Base-by-base conservation (phyloP, 2,888 invertebrate species). In the Perithous albicinctus region DNA sequence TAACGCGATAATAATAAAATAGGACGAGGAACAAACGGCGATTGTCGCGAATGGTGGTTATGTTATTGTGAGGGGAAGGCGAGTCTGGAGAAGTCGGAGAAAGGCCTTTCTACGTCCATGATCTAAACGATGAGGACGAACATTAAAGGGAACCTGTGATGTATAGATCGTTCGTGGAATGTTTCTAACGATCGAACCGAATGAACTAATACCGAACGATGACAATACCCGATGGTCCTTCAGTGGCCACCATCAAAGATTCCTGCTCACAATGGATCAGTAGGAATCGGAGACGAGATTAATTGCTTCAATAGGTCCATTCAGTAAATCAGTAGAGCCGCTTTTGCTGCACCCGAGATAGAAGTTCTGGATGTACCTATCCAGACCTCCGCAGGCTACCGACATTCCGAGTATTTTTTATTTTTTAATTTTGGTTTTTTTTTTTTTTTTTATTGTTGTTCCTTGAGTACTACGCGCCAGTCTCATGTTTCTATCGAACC, bases 1-100 rank as follows among this genome's bases (percentile, higher is more conserved):
- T 90, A 89, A 89, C 84, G 61, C 66, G 78, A 80, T 84, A 82
- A 85, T 86, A 86, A 86, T 86, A 86, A 26, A 67, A 66, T 59
- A 38, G 72, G 59, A 73, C n/a, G 18, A n/a, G n/a, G n/a, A 64
- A 54, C 46, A 59, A 78, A 32, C 38, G 41, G 69, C 32, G 26
- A 56, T 29, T 29, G 51, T 64, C 46, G 73, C 41, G 76, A 69
- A 26, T 59, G 38, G 29, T 69, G 77, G 78, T 59, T 38, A 38
- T 38, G 15, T 7, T n/a, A 7, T 12, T 23, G 15, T 59, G 15
- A 43, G 26, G 10, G 32, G 12, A 12, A 18, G 6, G 18, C 29
- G 23, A 51, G 23, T n/a, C 26, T 35, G 29, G 8, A 38, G 10
- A 23, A 35, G 2, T 32, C 15, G 10, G 15, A 59, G 41, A 56